Evolutionary conservation across 2,113 vertebrate genomes (phyloP).

Genomic region (Egretta garzetta): DNA sequence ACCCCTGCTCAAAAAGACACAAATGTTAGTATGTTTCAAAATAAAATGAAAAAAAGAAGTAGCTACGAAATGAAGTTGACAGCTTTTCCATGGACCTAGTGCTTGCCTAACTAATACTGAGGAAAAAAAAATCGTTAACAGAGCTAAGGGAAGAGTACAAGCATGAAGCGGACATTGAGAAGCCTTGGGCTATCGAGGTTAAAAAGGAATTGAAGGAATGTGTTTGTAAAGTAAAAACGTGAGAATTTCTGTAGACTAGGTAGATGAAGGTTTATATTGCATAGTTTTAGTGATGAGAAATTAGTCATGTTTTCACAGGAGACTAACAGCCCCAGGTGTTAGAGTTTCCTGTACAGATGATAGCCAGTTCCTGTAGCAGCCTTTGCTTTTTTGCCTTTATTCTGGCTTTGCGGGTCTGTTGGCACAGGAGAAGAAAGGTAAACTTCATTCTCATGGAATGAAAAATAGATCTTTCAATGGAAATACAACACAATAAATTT

Average conservation of each 20-base stretch:
- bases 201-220: not conserved
- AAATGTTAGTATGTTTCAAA: not conserved
- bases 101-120: not conserved
- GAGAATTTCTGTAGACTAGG: not conserved
- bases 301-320: not conserved
- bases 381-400: not conserved
- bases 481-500: not conserved
- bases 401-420: not conserved
- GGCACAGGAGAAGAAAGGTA: not conserved
- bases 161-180: not conserved
- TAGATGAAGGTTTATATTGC: not conserved
- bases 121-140: not conserved
- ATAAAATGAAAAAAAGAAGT: not conserved
- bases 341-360: not conserved
- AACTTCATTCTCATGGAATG: not conserved
- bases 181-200: not conserved
- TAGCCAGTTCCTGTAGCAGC: not conserved
- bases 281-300: not conserved
- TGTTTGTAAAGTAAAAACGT: not conserved
- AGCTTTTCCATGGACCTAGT: not conserved
- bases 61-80: not conserved
- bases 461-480: not conserved
- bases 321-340: not conserved
- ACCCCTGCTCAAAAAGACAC: not conserved
- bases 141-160: not conserved